Evolutionary conservation across 53 echinoderm and acorn worm species (phyloP).

Genomic region (Patiria pectinifera): DNA sequence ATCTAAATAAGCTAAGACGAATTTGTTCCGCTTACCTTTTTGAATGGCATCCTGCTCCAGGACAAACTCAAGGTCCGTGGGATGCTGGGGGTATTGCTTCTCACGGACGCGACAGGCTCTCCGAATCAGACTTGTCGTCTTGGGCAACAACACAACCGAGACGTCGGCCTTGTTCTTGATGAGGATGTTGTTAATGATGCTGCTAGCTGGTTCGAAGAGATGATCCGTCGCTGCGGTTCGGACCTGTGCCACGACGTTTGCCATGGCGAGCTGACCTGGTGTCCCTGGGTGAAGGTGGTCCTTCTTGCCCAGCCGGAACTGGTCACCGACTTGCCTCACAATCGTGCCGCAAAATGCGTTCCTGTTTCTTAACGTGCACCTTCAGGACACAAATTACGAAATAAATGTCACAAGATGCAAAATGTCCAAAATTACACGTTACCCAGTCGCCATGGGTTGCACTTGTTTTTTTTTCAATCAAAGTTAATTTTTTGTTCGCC

Average conservation of each 20-base stretch:
- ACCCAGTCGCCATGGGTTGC: too few species aligned
- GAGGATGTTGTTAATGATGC: constrained; percentile 30
- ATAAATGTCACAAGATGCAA: neutral
- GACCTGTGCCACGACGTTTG: neutral
- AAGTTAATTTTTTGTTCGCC: too few species aligned
- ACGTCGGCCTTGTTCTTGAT: neutral
- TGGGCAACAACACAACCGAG: constrained; percentile 16
- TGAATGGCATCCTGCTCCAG: constrained; percentile 14
- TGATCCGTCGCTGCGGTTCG: neutral
- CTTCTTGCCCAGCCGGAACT: neutral
- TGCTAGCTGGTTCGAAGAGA: constrained; percentile 18
- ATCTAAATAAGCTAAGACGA: neutral
- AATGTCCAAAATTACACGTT: neutral
- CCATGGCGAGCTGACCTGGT: constrained; percentile 17
- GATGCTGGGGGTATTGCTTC: constrained; percentile 33
- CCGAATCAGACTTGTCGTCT: constrained; percentile 51
- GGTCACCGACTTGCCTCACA: neutral
- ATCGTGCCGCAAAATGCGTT: neutral
- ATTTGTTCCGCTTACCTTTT: neutral
- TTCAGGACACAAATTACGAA: neutral
- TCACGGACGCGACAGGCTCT: constrained; percentile 47
- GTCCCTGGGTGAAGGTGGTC: constrained; percentile 22
- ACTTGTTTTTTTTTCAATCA: too few species aligned
- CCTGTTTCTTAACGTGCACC: neutral
- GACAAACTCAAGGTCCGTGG: constrained; percentile 5